Conservation (phyloP, 2,113 vertebrate genomes). For the Pituophis catenifer region DNA sequence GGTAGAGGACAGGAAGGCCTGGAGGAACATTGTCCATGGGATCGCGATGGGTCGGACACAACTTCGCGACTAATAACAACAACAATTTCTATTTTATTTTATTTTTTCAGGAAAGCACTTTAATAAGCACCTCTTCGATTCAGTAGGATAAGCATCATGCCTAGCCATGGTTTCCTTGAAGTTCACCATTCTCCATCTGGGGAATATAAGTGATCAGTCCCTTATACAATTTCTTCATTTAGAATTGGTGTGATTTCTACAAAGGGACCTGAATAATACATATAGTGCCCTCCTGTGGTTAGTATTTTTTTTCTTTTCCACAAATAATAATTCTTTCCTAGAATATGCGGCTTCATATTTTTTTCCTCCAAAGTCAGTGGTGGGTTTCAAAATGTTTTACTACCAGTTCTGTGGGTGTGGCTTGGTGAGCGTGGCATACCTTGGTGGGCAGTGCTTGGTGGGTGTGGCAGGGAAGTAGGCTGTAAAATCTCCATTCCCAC, state of each 20-base stretch:
- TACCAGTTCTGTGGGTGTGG: too few species aligned
- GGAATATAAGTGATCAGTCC: background rate
- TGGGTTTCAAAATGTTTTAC: too few species aligned
- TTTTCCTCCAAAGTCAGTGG: background rate
- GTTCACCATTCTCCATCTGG: background rate
- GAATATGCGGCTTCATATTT: background rate
- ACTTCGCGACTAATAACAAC: too few species aligned
- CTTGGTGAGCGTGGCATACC: too few species aligned
- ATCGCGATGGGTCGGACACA: too few species aligned
- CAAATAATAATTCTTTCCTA: background rate
- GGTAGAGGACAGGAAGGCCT: too few species aligned
- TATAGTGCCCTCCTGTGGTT: background rate
- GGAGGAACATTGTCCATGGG: too few species aligned
- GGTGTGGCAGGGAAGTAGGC: too few species aligned
- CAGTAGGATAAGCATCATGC: background rate
- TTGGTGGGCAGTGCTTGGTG: too few species aligned
- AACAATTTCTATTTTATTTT: too few species aligned
- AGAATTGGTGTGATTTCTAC: background rate
- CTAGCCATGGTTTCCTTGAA: background rate
- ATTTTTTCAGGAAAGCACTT: background rate
- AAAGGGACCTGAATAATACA: background rate
- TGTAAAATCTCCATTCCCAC: too few species aligned
- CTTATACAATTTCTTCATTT: background rate
- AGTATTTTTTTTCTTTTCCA: background rate
- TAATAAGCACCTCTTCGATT: background rate